A percentile compares a stretch with the other conserved stretches of the same genome.
phyloP scores from a whole-genome alignment of 1,140 invertebrate species.

The Apis dorsata region DNA sequence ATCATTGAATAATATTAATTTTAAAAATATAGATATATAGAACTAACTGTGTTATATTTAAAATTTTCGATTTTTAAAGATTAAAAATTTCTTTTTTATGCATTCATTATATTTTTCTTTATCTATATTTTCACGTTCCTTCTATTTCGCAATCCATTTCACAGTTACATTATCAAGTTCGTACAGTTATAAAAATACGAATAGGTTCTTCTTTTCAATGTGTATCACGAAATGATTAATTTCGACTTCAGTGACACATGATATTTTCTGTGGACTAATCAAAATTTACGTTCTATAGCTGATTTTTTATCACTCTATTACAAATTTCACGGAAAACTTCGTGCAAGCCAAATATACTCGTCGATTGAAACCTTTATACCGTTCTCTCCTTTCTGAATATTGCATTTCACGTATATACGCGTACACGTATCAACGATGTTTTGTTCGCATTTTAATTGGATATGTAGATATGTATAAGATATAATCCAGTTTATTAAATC shows the following conservation, averaged over 20 bases:
- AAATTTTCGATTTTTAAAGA: too few relatives aligned
- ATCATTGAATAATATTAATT: too few relatives aligned
- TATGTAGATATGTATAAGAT: not conserved
- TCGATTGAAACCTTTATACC: not conserved
- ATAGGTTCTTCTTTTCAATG: not conserved
- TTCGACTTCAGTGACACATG: not conserved
- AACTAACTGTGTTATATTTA: too few relatives aligned
- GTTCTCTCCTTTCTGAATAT: not conserved
- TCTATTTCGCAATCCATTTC: not conserved
- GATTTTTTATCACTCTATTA: not conserved
- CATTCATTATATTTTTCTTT: not conserved
- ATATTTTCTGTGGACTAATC: not conserved
- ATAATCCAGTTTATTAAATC: not conserved
- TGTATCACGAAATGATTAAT: not conserved
- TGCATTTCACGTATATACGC: not conserved
- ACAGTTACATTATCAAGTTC: not conserved
- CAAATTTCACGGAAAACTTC: not conserved
- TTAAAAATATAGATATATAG: too few relatives aligned
- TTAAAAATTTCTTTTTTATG: not conserved
- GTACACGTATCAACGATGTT: not conserved
- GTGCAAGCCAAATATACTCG: not conserved
- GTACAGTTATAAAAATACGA: not conserved
- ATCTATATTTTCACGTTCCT: not conserved
- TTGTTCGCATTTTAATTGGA: conserved; percentile 7
- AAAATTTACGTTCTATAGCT: not conserved